Conservation (phyloP, 1,140 invertebrate genomes). For the Octopus bimaculoides region DNA sequence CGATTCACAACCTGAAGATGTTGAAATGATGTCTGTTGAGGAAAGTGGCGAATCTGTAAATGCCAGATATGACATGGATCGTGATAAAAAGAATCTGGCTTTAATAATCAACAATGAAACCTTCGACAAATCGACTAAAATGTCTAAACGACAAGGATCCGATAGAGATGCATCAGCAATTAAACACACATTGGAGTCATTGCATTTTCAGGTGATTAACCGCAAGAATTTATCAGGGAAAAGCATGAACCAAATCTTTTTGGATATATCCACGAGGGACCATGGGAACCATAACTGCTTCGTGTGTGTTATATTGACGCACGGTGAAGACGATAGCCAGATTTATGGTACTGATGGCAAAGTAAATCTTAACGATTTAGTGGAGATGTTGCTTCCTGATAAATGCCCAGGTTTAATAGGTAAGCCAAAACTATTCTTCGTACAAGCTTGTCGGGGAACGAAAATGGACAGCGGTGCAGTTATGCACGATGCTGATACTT, state of each 20-base stretch:
- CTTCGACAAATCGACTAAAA: background rate
- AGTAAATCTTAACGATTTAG: constrained; percentile 41
- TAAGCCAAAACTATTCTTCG: constrained; percentile 56
- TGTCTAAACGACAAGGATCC: background rate
- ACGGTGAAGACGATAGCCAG: constrained; percentile 40
- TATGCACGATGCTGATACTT: background rate
- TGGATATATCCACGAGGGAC: background rate
- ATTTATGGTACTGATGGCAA: constrained; percentile 45
- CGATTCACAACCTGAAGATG: too few species aligned
- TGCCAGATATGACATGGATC: background rate
- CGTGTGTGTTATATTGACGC: constrained; percentile 46
- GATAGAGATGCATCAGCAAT: background rate
- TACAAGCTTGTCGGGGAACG: constrained; percentile 55
- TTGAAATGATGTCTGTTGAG: too few species aligned
- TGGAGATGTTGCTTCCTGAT: constrained; percentile 37
- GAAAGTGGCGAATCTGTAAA: too few species aligned
- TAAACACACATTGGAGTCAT: too few species aligned
- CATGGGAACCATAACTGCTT: constrained; percentile 41
- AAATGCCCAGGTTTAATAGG: constrained; percentile 38
- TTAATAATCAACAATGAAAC: background rate
- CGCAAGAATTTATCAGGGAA: too few species aligned
- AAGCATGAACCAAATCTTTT: too few species aligned
- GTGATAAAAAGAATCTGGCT: background rate
- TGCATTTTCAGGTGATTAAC: too few species aligned
- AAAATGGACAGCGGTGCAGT: constrained; percentile 16